Evolutionary conservation across 2,113 vertebrate species (phyloP), one percentile per base, ranked within the genome.

Genomic region (Mus pahari): DNA sequence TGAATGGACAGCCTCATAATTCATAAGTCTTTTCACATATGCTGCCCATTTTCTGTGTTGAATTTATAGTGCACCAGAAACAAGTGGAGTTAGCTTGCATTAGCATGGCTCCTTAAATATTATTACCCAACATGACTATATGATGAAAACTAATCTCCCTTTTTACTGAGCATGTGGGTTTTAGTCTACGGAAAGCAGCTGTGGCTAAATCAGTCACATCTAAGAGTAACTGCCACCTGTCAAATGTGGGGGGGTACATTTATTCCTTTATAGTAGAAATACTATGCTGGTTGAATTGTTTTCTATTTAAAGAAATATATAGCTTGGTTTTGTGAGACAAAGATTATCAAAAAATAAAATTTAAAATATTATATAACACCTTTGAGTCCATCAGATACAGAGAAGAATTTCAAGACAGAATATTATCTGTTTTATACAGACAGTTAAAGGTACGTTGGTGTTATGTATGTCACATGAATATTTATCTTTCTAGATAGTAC

Each of bases 151-250:
- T 91, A 94, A 97, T 96, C 92, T 97, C 88, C 45, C 58, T 89
- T 97, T 96, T 92, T 94, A 95, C 84, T 55, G 82, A 97, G 86
- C 94, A 96, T 66, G 53, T 82, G 92, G 78, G 45, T 8, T 74
- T 90, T 90, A 95, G 82, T 95, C 93, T 95, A 71, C 75, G 39
- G 90, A 97, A 97, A 97, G 84, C 94, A 97, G 95, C 95, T 97
- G 97, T 81, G 92, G 50, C 95, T 96, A 97, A 96, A 96, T 96
- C 91, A 92, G 78, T 96, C 83, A 60, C 89, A 92, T 96, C 95
- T 78, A 97, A 95, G 97, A 97, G 96, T 90, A 89, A 96, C 94
- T 92, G 17, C 96, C 97, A 98, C 96, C 96, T 98, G 97, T 97
- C 79, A 93, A 70, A 84, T 91, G 75, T 92, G 94, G 95, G 90